phyloP scores from a whole-genome alignment of 2,113 vertebrate genomes.

The Cinclus mexicanus region DNA sequence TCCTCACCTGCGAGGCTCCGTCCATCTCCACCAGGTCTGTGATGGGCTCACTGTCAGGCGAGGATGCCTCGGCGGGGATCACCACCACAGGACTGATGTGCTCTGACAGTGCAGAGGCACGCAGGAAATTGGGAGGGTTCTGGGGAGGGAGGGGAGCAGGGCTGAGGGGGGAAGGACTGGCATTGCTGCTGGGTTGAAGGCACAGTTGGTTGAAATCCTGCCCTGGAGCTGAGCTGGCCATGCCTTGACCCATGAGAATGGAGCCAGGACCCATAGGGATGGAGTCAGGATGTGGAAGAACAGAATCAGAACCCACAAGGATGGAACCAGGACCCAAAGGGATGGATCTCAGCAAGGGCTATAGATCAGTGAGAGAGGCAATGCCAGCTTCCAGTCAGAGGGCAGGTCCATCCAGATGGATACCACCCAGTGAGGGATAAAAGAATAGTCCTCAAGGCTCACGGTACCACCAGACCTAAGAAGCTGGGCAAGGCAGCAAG shows the following conservation, averaged over 20 bases:
- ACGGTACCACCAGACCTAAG: not conserved
- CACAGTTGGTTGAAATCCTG: not conserved
- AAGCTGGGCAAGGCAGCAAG: not conserved
- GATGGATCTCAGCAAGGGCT: not conserved
- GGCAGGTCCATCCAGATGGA: not conserved
- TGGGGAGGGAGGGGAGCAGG: slow-evolving; percentile 36
- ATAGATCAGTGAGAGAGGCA: not conserved
- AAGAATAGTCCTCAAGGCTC: not conserved
- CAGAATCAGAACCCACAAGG: not conserved
- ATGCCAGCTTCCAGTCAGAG: not conserved
- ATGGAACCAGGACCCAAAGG: not conserved
- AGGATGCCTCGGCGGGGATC: slow-evolving; percentile 88
- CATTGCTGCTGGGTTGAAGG: not conserved
- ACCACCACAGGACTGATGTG: slow-evolving; percentile 98
- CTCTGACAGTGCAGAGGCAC: slow-evolving; percentile 93
- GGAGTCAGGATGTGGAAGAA: not conserved
- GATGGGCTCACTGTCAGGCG: slow-evolving; percentile 90
- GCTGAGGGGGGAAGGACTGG: not conserved
- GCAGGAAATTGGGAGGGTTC: slow-evolving; percentile 96
- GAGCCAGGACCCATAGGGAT: not conserved
- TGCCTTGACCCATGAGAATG: not conserved
- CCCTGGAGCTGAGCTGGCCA: not conserved
- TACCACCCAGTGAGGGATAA: not conserved
- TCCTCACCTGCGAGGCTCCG: slow-evolving; percentile 78
- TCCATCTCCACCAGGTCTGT: slow-evolving; percentile 93